Percentiles rank a stretch among this genome's conserved stretches.
Evolutionary conservation across 1,140 invertebrate genomes (phyloP).

Genomic region (Trachymyrmex cornetzi): DNA sequence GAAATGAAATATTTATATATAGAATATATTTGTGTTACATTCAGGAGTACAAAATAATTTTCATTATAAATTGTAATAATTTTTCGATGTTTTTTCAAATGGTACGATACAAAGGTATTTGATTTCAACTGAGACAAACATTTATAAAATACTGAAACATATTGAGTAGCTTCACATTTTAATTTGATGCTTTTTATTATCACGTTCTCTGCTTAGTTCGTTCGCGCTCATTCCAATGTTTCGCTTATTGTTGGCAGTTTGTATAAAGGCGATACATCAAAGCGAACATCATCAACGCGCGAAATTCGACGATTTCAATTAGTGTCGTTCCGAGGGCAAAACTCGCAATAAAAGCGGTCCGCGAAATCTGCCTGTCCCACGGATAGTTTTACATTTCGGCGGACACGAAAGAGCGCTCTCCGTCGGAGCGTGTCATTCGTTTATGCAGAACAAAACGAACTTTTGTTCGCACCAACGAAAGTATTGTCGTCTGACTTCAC

Average conservation of each 20-base stretch:
- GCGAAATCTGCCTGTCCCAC: slow-evolving; percentile 64
- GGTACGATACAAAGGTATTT: neutral
- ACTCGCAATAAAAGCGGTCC: slow-evolving; percentile 75
- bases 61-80: slow-evolving; percentile 20
- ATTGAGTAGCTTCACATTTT: slow-evolving; percentile 44
- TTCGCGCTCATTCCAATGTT: slow-evolving; percentile 40
- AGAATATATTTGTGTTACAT: neutral
- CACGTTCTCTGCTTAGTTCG: slow-evolving; percentile 32
- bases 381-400: slow-evolving; percentile 70
- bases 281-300: slow-evolving; percentile 57
- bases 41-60: slow-evolving; percentile 1
- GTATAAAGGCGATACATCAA: slow-evolving; percentile 49
- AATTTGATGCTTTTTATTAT: slow-evolving; percentile 55
- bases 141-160: neutral
- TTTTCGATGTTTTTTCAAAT: neutral
- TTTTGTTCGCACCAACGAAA: slow-evolving; percentile 63
- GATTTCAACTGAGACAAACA: slow-evolving; percentile 3
- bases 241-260: slow-evolving; percentile 49
- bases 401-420: slow-evolving; percentile 63
- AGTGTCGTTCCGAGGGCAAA: slow-evolving; percentile 72
- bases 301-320: slow-evolving; percentile 75
- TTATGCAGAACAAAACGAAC: slow-evolving; percentile 61
- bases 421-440: slow-evolving; percentile 63
- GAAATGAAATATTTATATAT: neutral
- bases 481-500: slow-evolving; percentile 54